phyloP scores from a whole-genome alignment of 2,888 invertebrate genomes.

The Andrena marginata region DNA sequence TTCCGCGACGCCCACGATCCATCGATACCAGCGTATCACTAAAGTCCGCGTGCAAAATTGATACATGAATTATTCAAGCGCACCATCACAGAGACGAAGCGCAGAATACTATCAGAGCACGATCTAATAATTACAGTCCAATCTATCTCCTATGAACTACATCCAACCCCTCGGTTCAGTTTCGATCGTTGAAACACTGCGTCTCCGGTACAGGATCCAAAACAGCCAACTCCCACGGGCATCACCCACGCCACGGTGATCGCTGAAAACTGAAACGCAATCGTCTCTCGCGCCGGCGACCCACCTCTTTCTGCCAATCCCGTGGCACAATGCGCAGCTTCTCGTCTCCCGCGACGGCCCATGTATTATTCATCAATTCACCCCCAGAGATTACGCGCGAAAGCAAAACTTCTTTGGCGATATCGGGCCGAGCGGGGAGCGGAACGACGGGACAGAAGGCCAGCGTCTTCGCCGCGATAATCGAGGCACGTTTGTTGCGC shows the following conservation, averaged over 20 bases:
- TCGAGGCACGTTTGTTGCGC: constrained; percentile 13
- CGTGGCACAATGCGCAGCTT: constrained; percentile 1
- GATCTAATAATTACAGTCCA: not conserved
- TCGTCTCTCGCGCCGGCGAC: too few species aligned
- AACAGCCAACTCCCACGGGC: not conserved
- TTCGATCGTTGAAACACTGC: too few species aligned
- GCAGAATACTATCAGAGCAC: not conserved
- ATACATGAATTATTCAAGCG: constrained; percentile 49
- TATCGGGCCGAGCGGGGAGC: not conserved
- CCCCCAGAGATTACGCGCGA: constrained; percentile 9
- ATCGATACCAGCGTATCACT: constrained; percentile 26
- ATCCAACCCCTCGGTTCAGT: not conserved
- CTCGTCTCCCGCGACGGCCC: constrained; percentile 7
- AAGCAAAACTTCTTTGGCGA: constrained; percentile 1
- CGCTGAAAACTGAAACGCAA: not conserved
- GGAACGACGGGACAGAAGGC: not conserved
- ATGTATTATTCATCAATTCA: constrained; percentile 20
- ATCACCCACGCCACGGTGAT: constrained; percentile 17
- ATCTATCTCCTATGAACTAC: not conserved
- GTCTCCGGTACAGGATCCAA: too few species aligned
- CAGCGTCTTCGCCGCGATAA: constrained; percentile 10
- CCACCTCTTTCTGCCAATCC: not conserved
- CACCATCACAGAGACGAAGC: not conserved
- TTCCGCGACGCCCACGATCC: constrained; percentile 47
- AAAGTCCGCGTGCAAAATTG: constrained; percentile 27